Percentiles rank a stretch among this genome's conserved stretches.
These are phyloP conservation scores for Antechinus flavipes DNA, from an alignment of 2,113 vertebrate species.

Conservation along the genomic window DNA sequence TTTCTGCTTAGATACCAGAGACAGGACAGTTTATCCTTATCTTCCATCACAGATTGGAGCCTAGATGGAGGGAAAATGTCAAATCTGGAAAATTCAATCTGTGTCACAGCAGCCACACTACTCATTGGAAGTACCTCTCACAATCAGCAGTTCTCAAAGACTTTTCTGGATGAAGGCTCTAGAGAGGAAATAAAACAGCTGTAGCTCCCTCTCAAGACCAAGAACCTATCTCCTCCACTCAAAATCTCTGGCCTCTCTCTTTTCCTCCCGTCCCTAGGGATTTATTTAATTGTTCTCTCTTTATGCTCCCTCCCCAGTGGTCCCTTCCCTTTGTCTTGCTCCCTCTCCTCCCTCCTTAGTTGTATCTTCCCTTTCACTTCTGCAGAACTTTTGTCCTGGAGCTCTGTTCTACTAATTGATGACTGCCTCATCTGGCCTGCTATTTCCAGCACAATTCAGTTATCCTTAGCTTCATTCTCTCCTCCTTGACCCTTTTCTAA, in stretches of 20 bases:
- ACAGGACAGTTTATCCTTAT: neutral
- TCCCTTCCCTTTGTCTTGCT: neutral
- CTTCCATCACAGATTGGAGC: neutral
- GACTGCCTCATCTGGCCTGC: neutral
- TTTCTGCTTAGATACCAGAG: neutral
- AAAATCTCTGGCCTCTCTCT: neutral
- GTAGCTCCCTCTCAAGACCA: neutral
- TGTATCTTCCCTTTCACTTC: neutral
- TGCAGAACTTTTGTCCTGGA: neutral
- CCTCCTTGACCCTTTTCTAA: neutral
- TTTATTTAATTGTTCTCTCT: neutral
- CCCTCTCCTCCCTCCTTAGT: neutral
- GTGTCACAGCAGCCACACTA: neutral
- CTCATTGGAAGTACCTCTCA: neutral
- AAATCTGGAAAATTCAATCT: neutral
- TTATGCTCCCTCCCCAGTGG: neutral
- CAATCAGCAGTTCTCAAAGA: neutral
- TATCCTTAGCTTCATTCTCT: neutral
- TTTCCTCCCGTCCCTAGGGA: neutral
- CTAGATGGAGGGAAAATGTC: neutral
- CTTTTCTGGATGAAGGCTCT: neutral
- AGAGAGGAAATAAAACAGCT: neutral
- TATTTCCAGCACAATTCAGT: neutral
- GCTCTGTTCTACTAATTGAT: neutral
- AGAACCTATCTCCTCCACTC: neutral